Evolutionary conservation across 37 sponge, comb jelly and placozoan genomes (phyloP), one percentile per base, ranked within the genome.

Genomic region (Mnemiopsis leidyi): DNA sequence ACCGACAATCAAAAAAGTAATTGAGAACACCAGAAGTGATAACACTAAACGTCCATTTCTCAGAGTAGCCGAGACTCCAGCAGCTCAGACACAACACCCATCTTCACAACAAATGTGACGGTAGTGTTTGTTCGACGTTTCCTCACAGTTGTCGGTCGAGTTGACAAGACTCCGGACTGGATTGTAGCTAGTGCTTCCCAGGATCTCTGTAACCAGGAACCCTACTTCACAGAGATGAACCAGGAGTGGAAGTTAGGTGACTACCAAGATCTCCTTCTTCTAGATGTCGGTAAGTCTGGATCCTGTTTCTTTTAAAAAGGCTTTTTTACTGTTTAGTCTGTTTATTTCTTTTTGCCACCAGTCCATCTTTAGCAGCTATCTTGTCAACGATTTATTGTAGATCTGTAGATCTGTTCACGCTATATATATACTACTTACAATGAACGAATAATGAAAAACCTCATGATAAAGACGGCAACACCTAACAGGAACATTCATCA

Each of bases 171-270:
- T 3, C 75, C 75, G 5, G 75, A 71, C 30, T 71, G 75, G 75
- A 23, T 71, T 29, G 75, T 71, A 25, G 75, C 75, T 25, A 71
- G 75, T 71, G n/a, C 75, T 28, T 29, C 75, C 75, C 75, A 71
- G 75, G 75, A 71, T 71, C 75, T 71, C 30, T 71, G 75, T 71
- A 71, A 71, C 75, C 75, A 29, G 26, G 75, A 71, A 5, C 75
- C 75, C n/a, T 71, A 71, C 20, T 28, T 71, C n/a, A 29, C 3
- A 7, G 75, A 71, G 30, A 29, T 71, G n/a, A 29, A 5, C 30
- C 75, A 71, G 20, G 75, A 71, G 75, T 71, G 75, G 75, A 71
- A 71, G 20, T 25, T 71, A 7, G 75, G 75, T 23, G 75, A 71
- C 20, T 71, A 71, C n/a, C 25, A 71, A 25, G 75, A 71, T 71